phyloP scores from a whole-genome alignment of 2,888 invertebrate species.

The Marasmarcha lunaedactyla region DNA sequence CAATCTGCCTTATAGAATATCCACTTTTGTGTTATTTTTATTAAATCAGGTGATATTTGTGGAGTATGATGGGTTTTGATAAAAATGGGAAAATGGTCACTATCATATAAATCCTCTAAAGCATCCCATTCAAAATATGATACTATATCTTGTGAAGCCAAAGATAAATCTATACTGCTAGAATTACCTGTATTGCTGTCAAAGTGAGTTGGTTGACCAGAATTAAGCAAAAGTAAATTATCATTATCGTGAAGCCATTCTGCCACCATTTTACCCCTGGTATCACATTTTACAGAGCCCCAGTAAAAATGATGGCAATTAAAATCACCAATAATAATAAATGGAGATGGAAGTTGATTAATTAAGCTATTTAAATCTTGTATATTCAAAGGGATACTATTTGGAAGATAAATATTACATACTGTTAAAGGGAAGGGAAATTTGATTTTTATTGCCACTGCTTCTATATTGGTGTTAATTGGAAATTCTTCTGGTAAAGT shows the following conservation, averaged over 20 bases:
- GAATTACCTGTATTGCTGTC: conserved; percentile 8
- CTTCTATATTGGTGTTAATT: conserved; percentile 5
- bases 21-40: conserved; percentile 4
- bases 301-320: conserved; percentile 12
- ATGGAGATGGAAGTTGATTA: conserved; percentile 63
- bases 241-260: conserved; percentile 5
- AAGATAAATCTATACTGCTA: conserved; percentile 11
- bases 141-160: conserved; percentile 12
- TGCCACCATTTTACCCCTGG: conserved; percentile 9
- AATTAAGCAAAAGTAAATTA: conserved; percentile 6
- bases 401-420: conserved; percentile 11
- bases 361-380: conserved; percentile 34
- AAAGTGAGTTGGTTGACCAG: conserved; percentile 11
- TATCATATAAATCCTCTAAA: conserved; percentile 13
- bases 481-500: neutral
- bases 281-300: conserved; percentile 13
- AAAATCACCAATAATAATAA: neutral
- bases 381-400: conserved; percentile 5
- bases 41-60: neutral
- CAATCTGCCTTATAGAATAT: conserved; percentile 7
- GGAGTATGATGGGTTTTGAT: conserved; percentile 3
- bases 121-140: conserved; percentile 16
- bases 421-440: conserved; percentile 8
- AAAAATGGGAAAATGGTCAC: conserved; percentile 13
- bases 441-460: conserved; percentile 7